Percentiles rank a stretch among this genome's conserved stretches.
Conservation (phyloP, 2,113 vertebrate species). For the Ceratotherium simum region DNA sequence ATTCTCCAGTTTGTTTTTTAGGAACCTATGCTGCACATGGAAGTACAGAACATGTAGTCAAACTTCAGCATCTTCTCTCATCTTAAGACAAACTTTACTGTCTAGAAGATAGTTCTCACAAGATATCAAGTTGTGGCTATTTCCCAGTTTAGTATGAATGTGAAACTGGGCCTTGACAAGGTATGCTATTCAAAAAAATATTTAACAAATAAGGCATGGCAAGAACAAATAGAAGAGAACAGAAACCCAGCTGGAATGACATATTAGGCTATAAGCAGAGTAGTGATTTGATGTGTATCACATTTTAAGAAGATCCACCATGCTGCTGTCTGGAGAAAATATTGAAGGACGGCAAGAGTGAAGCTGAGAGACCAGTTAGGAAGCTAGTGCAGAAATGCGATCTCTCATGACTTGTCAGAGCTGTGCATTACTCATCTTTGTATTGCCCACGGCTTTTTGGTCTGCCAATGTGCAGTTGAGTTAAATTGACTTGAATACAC, state of each 20-base stretch:
- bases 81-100: neutral
- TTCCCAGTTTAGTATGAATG: too few species aligned
- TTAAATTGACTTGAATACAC: too few species aligned
- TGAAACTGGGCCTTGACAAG: too few species aligned
- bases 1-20: neutral
- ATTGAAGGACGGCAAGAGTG: neutral
- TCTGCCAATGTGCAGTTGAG: neutral
- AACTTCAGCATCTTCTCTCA: neutral
- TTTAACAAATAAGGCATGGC: too few species aligned
- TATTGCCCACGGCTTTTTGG: neutral
- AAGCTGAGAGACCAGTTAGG: neutral
- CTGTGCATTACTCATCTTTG: neutral
- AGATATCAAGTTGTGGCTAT: too few species aligned
- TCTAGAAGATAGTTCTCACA: neutral
- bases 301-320: neutral
- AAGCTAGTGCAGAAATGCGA: neutral
- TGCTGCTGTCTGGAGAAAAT: neutral
- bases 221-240: neutral
- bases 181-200: too few species aligned
- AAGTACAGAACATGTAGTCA: neutral
- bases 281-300: neutral
- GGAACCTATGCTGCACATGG: neutral
- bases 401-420: neutral
- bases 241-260: neutral
- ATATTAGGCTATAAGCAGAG: neutral